These are phyloP conservation scores for Amblyopsis hoosieri DNA, from an alignment of 2,797 vertebrate genomes.

Conservation along the genomic window DNA sequence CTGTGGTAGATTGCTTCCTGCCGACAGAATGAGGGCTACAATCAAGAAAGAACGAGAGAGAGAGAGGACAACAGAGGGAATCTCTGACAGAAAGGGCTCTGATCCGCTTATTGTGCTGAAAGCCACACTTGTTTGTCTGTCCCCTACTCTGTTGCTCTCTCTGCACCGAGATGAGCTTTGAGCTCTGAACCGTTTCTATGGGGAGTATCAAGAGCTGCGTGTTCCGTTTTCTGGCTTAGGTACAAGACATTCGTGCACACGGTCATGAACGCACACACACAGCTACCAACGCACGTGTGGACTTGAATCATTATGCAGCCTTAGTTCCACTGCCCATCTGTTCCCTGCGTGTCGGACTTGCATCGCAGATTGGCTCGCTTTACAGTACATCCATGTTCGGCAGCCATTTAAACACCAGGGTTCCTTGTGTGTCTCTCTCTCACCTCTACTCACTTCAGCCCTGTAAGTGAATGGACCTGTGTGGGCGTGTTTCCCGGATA, in stretches of 20 bases:
- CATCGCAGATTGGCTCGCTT: slow-evolving; percentile 57
- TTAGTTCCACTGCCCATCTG: slow-evolving; percentile 56
- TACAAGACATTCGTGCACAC: not conserved
- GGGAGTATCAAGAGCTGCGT: slow-evolving; percentile 20
- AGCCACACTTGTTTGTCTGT: slow-evolving; percentile 17
- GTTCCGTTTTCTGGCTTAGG: not conserved
- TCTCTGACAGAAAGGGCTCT: slow-evolving; percentile 18
- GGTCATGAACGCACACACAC: slow-evolving; percentile 1
- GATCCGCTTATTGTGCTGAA: slow-evolving; percentile 22
- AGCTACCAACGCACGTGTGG: not conserved
- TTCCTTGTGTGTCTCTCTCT: slow-evolving; percentile 53
- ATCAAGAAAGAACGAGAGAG: slow-evolving; percentile 4
- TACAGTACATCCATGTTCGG: slow-evolving; percentile 42
- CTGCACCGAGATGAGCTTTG: slow-evolving; percentile 16
- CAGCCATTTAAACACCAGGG: slow-evolving; percentile 64
- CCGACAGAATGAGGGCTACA: slow-evolving; percentile 39
- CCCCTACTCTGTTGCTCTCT: slow-evolving; percentile 2
- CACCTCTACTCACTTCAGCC: slow-evolving; percentile 58
- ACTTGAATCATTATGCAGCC: slow-evolving; percentile 48
- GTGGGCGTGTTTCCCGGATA: slow-evolving; percentile 64
- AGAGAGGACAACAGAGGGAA: not conserved
- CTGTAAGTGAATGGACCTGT: slow-evolving; percentile 67
- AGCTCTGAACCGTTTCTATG: slow-evolving; percentile 32
- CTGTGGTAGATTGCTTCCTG: slow-evolving; percentile 45
- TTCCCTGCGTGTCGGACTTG: slow-evolving; percentile 51